Base-by-base conservation (phyloP, 1,140 invertebrate genomes). In the Hydropsyche tenuis region DNA sequence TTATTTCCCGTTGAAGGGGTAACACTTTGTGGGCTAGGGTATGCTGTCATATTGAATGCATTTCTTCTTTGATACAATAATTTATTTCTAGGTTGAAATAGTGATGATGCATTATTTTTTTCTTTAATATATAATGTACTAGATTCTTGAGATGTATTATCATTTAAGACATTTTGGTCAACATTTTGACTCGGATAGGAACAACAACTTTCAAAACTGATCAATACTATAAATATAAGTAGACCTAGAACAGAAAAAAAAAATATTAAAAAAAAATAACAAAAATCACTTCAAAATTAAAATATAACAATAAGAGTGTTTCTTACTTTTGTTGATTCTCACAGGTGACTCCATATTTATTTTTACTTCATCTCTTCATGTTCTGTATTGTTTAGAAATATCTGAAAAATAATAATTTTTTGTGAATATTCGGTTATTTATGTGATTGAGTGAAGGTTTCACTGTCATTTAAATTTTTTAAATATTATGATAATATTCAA, bases 341-440 rank as follows among this genome's bases (percentile, higher is more conserved):
- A 77, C 76, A 37, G 76, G 76, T 22, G 76, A 77, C 62, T 77
- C 76, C 76, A 77, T 77, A 45, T 65, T 77, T 45, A 69, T 18
- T 68, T 77, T 73, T 45, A 72, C 25, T 68, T 77, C 75, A 74
- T 74, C 56, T 62, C 70, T 43, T 12, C 23, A 70, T 25, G 16
- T 42, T 56, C 14, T 56, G 6, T 68, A 23, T 1, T 56, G 2
- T 56, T 30, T 45, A 51, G 68, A 70, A 70, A 70, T 27, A 65
- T 42, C 5, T 42, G 14, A 64, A 37, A 64, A 64, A 64, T n/a
- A 64, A 3, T 37, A n/a, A 37, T 64, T 37, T 37, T n/a, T n/a
- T n/a, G n/a, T n/a, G n/a, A n/a, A n/a, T n/a, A n/a, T n/a, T n/a
- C n/a, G n/a, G n/a, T n/a, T n/a, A n/a, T n/a, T n/a, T n/a, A n/a